Conservation (phyloP, 2,113 vertebrate genomes). For the Tenebrosternarchus preto region DNA sequence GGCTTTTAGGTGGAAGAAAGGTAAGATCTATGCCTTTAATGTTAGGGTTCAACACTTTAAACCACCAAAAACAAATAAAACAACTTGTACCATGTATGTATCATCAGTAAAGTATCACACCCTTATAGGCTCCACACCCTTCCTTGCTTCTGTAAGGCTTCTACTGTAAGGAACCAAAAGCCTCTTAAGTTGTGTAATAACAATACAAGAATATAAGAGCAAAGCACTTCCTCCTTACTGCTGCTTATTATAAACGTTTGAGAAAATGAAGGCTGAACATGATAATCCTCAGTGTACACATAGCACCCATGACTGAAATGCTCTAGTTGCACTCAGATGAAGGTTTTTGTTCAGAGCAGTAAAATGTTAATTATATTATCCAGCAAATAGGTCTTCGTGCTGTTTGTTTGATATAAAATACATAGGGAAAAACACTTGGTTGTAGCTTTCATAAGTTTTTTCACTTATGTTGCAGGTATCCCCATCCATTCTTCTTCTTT, state of each 20-base stretch:
- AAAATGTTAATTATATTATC: background rate
- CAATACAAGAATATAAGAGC: conserved; percentile 18
- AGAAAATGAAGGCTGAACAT: conserved; percentile 11
- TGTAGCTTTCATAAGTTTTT: background rate
- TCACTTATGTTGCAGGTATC: conserved; percentile 29
- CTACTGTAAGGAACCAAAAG: conserved; percentile 30
- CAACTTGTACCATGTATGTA: background rate
- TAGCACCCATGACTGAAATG: no score
- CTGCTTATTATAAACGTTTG: conserved; percentile 31
- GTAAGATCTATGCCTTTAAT: background rate
- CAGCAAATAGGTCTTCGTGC: background rate
- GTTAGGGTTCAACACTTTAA: background rate
- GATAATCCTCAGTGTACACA: background rate
- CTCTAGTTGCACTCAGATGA: background rate
- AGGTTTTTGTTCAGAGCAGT: conserved; percentile 3
- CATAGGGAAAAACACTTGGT: no score
- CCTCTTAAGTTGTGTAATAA: conserved; percentile 19
- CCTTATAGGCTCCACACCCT: conserved; percentile 29
- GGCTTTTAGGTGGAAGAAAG: no score
- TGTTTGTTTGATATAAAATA: no score
- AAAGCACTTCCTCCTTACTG: conserved; percentile 24
- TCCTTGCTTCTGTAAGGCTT: conserved; percentile 42
- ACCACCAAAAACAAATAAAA: conserved; percentile 4
- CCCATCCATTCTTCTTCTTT: background rate
- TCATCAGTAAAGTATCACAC: conserved; percentile 20